Percentiles rank a stretch among this genome's conserved stretches.
Conservation (phyloP, 2,888 invertebrate species). For the Sylvicola cinctus region DNA sequence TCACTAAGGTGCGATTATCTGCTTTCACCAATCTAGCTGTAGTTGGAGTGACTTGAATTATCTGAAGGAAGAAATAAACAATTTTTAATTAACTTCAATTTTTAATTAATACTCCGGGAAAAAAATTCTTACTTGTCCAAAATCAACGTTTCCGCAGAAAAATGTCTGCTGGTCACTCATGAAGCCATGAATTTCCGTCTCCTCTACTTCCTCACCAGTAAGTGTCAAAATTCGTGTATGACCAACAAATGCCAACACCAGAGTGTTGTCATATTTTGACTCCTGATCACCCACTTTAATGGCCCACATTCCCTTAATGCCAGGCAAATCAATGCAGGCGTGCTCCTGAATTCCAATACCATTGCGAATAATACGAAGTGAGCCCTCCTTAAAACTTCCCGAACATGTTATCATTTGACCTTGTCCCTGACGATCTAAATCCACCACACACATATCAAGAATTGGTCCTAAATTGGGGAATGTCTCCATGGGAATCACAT, state of each 20-base stretch:
- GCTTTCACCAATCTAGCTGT: conserved; percentile 52
- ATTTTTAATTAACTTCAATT: conserved; percentile 7
- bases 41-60: conserved; percentile 47
- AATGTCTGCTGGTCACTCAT: conserved; percentile 84
- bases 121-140: conserved; percentile 42
- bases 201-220: conserved; percentile 93
- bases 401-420: conserved; percentile 97
- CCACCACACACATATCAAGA: conserved; percentile 93
- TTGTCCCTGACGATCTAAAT: conserved; percentile 90
- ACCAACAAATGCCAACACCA: conserved; percentile 91
- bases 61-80: conserved; percentile 17
- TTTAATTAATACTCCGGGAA: too few species aligned
- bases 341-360: conserved; percentile 98
- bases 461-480: conserved; percentile 97
- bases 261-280: conserved; percentile 55
- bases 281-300: conserved; percentile 46
- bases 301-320: conserved; percentile 97
- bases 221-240: conserved; percentile 80
- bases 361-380: conserved; percentile 88
- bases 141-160: conserved; percentile 75
- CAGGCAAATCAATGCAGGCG: conserved; percentile 89
- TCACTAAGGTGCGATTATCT: conserved; percentile 38
- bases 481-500: conserved; percentile 85
- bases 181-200: conserved; percentile 85
- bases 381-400: conserved; percentile 93